Base-by-base conservation (phyloP, 2,113 vertebrate species). In the Hyaena hyaena region DNA sequence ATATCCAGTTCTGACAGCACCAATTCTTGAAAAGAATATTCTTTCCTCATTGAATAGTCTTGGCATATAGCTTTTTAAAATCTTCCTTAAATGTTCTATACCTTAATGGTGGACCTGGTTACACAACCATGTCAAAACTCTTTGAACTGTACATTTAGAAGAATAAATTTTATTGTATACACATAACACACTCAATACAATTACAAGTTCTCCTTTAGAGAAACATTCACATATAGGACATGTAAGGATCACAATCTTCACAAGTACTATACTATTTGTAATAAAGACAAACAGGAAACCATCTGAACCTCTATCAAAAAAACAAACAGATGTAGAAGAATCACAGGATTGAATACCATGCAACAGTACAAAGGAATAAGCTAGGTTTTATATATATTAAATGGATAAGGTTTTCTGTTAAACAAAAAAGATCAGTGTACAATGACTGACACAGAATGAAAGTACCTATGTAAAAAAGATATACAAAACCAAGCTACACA, bases 161-260 rank as follows among this genome's bases (percentile, higher is more conserved):
- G 7, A 85, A 39, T 45, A 94, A 45, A 93, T 48, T 83, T 61
- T 71, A 73, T 26, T 71, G 5, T 53, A 68, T 61, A 12, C 15
- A 89, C 80, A 74, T 69, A 68, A 69, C 39, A 93, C 58, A 77
- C 31, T 95, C 50, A 93, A 87, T 55, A 77, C 93, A 79, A 45
- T 92, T 73, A 68, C 86, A 90, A 77, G 19, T 85, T 93, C 79
- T 58, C 55, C 90, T 73, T 65, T 61, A 95, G 17, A 91, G 33
- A 80, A 94, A 74, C 19, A 73, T 31, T 81, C 43, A 69, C 11
- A 43, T 9, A 79, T 9, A 71, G 24, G 12, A 85, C 28, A 79
- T 53, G 35, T 2, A 87, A 92, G 83, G 17, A 63, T 58, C 10
- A 96, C 31, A 95, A 1, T 17, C 48, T 61, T 95, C 58, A 88